A percentile compares a stretch with the other conserved stretches of the same genome.
Evolutionary conservation across 1,140 invertebrate species (phyloP).

Genomic region (Brachionus manjavacas): DNA sequence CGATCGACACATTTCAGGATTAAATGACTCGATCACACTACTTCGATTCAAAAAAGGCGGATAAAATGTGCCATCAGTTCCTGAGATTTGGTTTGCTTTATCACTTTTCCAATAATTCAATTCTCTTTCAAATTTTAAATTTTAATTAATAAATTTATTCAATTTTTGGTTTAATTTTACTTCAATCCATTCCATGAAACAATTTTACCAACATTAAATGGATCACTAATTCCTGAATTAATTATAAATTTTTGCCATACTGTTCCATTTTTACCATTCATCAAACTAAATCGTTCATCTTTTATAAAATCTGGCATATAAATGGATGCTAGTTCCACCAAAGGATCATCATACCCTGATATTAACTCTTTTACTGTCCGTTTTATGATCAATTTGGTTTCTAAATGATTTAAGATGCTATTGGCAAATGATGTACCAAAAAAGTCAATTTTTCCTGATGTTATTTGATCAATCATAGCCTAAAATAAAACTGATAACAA

Average conservation of each 20-base stretch:
- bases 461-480: conserved; percentile 16
- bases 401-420: neutral
- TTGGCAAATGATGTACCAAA: neutral
- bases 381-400: conserved; percentile 8
- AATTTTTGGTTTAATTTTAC: neutral
- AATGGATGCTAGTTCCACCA: neutral
- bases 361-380: neutral
- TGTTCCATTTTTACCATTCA: conserved; percentile 29
- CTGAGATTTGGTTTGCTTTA: neutral
- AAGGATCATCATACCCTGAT: conserved; percentile 27
- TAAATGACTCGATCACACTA: neutral
- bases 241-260: conserved; percentile 26
- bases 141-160: neutral
- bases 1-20: conserved; percentile 29
- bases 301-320: conserved; percentile 23
- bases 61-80: conserved; percentile 38
- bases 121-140: neutral
- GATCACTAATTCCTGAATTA: neutral
- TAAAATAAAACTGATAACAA: neutral
- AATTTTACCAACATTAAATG: neutral
- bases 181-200: conserved; percentile 13
- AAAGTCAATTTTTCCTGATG: neutral
- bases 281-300: conserved; percentile 11
- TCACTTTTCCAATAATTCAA: conserved; percentile 13
- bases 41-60: neutral